phyloP scores from a whole-genome alignment of 2,797 vertebrate species.

The Agapornis canus region DNA sequence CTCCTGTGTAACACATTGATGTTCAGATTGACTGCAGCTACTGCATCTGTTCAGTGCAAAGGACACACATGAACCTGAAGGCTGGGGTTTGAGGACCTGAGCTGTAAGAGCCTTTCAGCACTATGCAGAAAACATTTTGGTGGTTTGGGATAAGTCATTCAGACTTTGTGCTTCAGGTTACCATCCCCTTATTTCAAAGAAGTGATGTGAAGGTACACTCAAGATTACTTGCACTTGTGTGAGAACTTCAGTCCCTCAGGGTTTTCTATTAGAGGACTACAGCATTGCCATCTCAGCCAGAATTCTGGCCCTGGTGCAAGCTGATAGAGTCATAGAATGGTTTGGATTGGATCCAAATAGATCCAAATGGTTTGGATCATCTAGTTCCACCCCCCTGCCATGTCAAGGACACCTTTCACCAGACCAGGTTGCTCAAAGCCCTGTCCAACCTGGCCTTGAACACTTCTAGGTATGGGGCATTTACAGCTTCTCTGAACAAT shows the following conservation, averaged over 20 bases:
- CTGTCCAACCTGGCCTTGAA: background rate
- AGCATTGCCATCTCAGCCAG: background rate
- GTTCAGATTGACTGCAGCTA: background rate
- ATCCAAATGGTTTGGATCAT: too few relatives aligned
- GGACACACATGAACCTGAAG: fast-evolving
- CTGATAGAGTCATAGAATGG: background rate
- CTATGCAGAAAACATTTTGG: background rate
- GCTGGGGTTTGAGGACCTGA: background rate
- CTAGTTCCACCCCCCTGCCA: background rate
- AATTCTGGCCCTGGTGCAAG: background rate
- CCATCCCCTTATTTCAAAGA: background rate
- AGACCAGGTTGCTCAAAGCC: background rate
- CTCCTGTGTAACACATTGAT: fast-evolving
- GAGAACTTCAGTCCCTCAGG: background rate
- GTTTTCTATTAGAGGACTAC: background rate
- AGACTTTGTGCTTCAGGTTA: background rate
- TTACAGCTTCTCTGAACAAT: background rate
- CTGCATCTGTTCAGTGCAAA: background rate
- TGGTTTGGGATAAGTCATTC: background rate
- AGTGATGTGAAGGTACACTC: background rate
- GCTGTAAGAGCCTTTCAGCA: background rate
- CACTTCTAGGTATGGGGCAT: background rate
- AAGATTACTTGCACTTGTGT: background rate
- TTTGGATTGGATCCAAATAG: too few relatives aligned
- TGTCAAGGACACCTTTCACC: background rate